Base-by-base conservation (phyloP, 1,140 invertebrate genomes). In the Drosophila triauraria region DNA sequence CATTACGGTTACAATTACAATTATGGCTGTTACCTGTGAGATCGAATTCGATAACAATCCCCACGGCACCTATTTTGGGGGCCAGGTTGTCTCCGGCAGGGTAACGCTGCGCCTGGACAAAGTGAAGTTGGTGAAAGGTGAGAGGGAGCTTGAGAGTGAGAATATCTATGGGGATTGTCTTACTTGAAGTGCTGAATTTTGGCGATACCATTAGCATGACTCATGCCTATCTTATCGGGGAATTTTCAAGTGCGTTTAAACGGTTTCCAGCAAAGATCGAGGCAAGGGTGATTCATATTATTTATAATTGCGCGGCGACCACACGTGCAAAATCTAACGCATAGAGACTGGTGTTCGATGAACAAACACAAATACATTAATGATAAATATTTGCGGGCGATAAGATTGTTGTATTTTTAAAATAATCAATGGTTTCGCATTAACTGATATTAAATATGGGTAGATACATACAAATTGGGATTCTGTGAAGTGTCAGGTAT, bases 21-120 rank as follows among this genome's bases (percentile, higher is more conserved):
- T 40, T 60, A 92, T 92, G 91, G 68, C 72, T 64, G 88, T 91
- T 32, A 91, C 62, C 2, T 91, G 91, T 61, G 67, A 77, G 57
- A 92, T 92, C 63, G 75, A 90, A 2, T 94, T 94, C 58, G 94
- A 92, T 77, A 80, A 94, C 68, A 94, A 94, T 86, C 92, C 93
- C 5, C 85, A 92, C 23, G 91, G 82, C 30, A 93, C 93, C 4
- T 95, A 93, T 75, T 94, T 93, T 80, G 93, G 93, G 44, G 94
- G 94, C 12, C 93, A 94, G 85, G 92, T 88, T 10, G 69, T 94
- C 1, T 92, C 92, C 30, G 94, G 94, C 17, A 83, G 84, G 60
- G 91, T 94, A 12, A 85, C 93, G 8, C 43, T 94, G 7, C 85
- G 85, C 12, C 62, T 93, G 48, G 93, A 94, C 62, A 93, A 93